Evolutionary conservation across 2,888 invertebrate species (phyloP).

Genomic region (Campoletis raptor): DNA sequence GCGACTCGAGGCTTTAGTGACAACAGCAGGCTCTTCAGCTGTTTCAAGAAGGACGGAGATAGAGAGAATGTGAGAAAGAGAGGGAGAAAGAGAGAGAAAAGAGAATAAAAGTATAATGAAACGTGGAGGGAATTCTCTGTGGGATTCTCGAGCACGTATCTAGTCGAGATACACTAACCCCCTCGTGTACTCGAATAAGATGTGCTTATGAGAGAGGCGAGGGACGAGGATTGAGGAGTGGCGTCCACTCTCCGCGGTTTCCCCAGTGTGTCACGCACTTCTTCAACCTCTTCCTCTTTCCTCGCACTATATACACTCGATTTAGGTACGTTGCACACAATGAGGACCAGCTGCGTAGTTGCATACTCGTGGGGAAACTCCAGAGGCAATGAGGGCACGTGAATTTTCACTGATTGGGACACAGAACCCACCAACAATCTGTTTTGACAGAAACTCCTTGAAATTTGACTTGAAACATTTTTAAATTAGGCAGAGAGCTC

Average conservation of each 20-base stretch:
- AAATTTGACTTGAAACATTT: background rate
- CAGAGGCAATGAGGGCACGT: background rate
- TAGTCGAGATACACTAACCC: constrained; percentile 55
- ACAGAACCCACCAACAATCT: background rate
- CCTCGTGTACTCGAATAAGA: constrained; percentile 33
- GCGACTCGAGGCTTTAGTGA: constrained; percentile 34
- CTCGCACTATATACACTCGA: constrained; percentile 32
- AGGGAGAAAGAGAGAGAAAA: background rate
- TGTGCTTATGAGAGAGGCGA: constrained; percentile 40
- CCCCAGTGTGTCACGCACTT: constrained; percentile 79
- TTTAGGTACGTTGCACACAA: constrained; percentile 11
- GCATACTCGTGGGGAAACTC: constrained; percentile 33
- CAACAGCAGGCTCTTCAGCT: constrained; percentile 34
- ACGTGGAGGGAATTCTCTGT: constrained; percentile 64
- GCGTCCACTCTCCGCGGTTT: constrained; percentile 71
- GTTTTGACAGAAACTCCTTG: background rate
- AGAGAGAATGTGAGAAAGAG: background rate
- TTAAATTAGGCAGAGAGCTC: background rate
- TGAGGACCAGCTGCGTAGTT: constrained; percentile 52
- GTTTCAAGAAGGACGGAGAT: background rate
- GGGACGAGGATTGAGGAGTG: constrained; percentile 59
- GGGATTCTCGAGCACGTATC: constrained; percentile 59
- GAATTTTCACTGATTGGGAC: background rate
- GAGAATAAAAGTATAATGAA: constrained; percentile 45
- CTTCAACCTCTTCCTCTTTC: constrained; percentile 56